Percentiles rank a stretch among this genome's conserved stretches.
Evolutionary conservation across 2,113 vertebrate species (phyloP).

Genomic region (Hystrix brachyura): DNA sequence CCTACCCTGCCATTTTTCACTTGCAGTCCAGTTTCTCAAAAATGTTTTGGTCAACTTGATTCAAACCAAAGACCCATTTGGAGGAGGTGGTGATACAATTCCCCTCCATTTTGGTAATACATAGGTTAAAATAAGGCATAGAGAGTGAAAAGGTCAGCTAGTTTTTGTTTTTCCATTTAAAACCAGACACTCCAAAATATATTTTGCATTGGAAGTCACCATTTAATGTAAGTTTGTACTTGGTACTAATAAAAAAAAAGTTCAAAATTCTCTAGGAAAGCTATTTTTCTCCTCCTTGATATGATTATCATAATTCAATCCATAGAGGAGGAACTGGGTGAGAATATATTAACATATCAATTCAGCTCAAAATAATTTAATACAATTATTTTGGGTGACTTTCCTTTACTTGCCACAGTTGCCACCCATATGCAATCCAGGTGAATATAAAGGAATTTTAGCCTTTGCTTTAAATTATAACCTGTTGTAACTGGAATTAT

Average conservation of each 20-base stretch:
- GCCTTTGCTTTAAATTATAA: background rate
- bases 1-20: background rate
- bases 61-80: background rate
- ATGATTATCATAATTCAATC: slow-evolving; percentile 80
- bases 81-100: background rate
- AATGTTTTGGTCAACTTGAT: background rate
- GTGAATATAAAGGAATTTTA: slow-evolving; percentile 51
- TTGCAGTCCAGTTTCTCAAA: background rate
- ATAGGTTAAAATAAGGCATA: background rate
- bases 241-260: slow-evolving; percentile 15
- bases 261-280: slow-evolving; percentile 65
- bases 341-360: slow-evolving; percentile 83
- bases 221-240: slow-evolving; percentile 28
- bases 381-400: slow-evolving; percentile 66
- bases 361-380: slow-evolving; percentile 80
- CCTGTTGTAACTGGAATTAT: background rate
- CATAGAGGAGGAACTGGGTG: slow-evolving; percentile 78
- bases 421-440: background rate
- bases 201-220: background rate
- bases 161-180: background rate
- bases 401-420: slow-evolving; percentile 15
- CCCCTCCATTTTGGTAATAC: too few relatives aligned
- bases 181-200: background rate
- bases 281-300: slow-evolving; percentile 72
- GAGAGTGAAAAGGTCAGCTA: background rate